phyloP scores from a whole-genome alignment of 2,113 vertebrate genomes.

The Poicephalus meyeri region DNA sequence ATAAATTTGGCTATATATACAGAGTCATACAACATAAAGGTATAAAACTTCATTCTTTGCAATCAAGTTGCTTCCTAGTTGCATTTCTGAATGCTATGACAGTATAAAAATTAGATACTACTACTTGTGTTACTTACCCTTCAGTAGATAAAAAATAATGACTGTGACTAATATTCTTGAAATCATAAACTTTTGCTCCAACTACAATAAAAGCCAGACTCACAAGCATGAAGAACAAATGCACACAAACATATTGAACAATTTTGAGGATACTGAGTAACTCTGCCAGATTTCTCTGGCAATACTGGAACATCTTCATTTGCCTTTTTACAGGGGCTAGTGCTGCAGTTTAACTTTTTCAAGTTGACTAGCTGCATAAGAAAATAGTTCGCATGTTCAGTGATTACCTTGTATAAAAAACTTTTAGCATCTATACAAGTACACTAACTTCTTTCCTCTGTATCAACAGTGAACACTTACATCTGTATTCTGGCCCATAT shows the following conservation, averaged over 20 bases:
- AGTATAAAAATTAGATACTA: background rate
- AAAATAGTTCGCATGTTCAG: background rate
- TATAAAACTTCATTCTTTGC: background rate
- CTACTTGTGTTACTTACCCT: background rate
- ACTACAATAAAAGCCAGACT: background rate
- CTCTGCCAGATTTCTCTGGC: background rate
- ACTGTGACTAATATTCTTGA: background rate
- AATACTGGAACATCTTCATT: background rate
- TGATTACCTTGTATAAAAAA: background rate
- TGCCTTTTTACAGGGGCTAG: background rate
- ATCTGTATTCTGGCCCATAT: background rate
- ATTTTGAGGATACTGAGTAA: background rate
- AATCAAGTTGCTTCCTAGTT: background rate
- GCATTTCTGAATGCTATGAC: background rate
- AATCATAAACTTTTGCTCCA: background rate
- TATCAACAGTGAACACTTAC: background rate
- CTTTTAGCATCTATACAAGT: background rate
- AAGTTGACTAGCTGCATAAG: background rate
- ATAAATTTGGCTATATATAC: background rate
- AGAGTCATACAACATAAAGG: background rate
- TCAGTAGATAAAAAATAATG: background rate
- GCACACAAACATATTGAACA: background rate
- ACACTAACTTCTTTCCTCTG: background rate
- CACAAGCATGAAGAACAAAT: background rate
- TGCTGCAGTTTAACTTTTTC: background rate